Percentiles rank a stretch among this genome's conserved stretches.
phyloP scores from a whole-genome alignment of 2,797 vertebrate genomes.

The Sebastes diaconus region DNA sequence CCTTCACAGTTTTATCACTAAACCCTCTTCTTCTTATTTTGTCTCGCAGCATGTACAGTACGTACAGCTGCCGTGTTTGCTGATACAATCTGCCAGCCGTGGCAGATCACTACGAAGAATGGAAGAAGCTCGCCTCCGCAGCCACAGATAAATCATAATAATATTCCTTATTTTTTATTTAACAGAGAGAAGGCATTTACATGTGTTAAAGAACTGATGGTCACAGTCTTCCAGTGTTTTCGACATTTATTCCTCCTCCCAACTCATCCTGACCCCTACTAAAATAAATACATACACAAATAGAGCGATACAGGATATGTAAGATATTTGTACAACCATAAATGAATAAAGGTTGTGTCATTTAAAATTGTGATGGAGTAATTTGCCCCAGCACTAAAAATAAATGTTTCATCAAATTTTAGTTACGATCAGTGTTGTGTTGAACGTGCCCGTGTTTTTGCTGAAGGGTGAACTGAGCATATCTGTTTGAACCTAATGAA shows the following conservation, averaged over 20 bases:
- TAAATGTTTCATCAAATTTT: not conserved
- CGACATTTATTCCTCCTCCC: not conserved
- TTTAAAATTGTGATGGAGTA: not conserved
- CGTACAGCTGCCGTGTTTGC: slow-evolving; percentile 77
- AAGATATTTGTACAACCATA: not conserved
- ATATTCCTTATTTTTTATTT: slow-evolving; percentile 37
- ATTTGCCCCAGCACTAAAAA: not conserved
- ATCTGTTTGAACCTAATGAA: no score
- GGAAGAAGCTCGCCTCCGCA: slow-evolving; percentile 49
- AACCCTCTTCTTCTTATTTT: slow-evolving; percentile 72
- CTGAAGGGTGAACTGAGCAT: no score
- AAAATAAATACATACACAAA: not conserved
- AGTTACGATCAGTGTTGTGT: not conserved
- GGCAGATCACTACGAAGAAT: slow-evolving; percentile 77
- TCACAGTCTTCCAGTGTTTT: not conserved
- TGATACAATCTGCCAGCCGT: slow-evolving; percentile 80
- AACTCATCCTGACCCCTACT: not conserved
- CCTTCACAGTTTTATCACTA: slow-evolving; percentile 82
- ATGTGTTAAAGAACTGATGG: slow-evolving; percentile 10
- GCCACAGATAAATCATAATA: slow-evolving; percentile 50
- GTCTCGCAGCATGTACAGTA: slow-evolving; percentile 73
- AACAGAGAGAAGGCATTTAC: slow-evolving; percentile 17
- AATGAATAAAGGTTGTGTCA: not conserved
- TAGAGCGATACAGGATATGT: not conserved
- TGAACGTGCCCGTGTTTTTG: no score